Conservation (phyloP, 1,140 invertebrate species). For the Bursaphelenchus mucronatus region DNA sequence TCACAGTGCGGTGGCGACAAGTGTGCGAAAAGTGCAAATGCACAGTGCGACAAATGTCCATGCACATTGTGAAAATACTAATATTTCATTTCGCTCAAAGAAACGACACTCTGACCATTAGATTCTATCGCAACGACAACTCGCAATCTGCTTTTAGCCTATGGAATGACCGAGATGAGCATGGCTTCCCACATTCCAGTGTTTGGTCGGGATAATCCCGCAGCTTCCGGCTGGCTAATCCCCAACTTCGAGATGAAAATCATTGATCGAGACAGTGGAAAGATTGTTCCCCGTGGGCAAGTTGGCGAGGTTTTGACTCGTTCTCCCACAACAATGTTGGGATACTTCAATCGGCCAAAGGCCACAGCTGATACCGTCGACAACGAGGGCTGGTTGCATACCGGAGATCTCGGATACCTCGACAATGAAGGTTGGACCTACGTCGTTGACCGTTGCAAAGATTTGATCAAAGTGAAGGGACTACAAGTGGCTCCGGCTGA, state of each 20-base stretch:
- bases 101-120: too few relatives aligned
- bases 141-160: neutral
- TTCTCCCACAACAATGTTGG: conserved; percentile 47
- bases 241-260: conserved; percentile 32
- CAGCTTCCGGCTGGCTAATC: conserved; percentile 13
- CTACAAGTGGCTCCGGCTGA: conserved; percentile 78
- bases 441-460: conserved; percentile 78
- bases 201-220: neutral
- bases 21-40: too few relatives aligned
- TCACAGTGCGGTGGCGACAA: too few relatives aligned
- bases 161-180: conserved; percentile 27
- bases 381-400: conserved; percentile 73
- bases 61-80: too few relatives aligned
- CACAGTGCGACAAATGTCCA: too few relatives aligned
- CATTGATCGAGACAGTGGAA: conserved; percentile 33
- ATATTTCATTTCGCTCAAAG: too few relatives aligned
- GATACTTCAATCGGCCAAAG: conserved; percentile 49
- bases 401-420: conserved; percentile 72
- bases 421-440: conserved; percentile 69
- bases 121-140: too few relatives aligned
- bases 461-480: conserved; percentile 84
- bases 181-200: conserved; percentile 19
- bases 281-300: conserved; percentile 23
- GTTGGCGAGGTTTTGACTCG: conserved; percentile 38
- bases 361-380: conserved; percentile 66